Percentiles rank a stretch among this genome's conserved stretches.
Conservation (phyloP, 2,113 vertebrate genomes). For the Elgaria multicarinata region DNA sequence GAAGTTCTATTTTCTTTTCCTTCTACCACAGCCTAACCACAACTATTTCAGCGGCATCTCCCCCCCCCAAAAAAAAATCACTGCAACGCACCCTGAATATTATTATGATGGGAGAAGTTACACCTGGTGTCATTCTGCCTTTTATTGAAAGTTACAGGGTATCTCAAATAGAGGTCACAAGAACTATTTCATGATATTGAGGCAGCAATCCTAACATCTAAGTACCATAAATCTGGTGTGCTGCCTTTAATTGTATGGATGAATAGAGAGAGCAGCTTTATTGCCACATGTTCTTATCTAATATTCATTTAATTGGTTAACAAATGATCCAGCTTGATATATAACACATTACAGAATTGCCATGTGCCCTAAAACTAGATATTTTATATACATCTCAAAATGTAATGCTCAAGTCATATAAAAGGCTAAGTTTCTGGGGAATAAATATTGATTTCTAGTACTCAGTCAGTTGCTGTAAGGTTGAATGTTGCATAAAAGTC, state of each 20-base stretch:
- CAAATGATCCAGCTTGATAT: slow-evolving; percentile 38
- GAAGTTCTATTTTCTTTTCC: neutral
- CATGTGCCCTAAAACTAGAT: slow-evolving; percentile 38
- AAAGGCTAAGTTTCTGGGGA: slow-evolving; percentile 55
- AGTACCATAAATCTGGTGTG: neutral
- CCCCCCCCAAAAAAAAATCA: too few relatives aligned
- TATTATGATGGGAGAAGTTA: neutral
- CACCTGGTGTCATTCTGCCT: neutral
- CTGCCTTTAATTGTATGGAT: neutral
- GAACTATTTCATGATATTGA: neutral
- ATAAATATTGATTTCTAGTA: slow-evolving; percentile 68
- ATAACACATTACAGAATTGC: slow-evolving; percentile 41
- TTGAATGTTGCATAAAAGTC: slow-evolving; percentile 29
- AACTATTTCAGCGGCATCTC: neutral
- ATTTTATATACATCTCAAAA: slow-evolving; percentile 61
- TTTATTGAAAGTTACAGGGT: neutral
- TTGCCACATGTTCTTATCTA: neutral
- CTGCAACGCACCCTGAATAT: neutral
- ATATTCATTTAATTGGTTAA: slow-evolving; percentile 28
- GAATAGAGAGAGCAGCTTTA: neutral
- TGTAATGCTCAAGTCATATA: slow-evolving; percentile 49
- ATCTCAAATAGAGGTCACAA: neutral
- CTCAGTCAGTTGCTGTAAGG: slow-evolving; percentile 40
- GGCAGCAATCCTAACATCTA: neutral
- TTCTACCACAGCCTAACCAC: neutral